Evolutionary conservation across 2,797 vertebrate species (phyloP).

Genomic region (Saguinus oedipus): DNA sequence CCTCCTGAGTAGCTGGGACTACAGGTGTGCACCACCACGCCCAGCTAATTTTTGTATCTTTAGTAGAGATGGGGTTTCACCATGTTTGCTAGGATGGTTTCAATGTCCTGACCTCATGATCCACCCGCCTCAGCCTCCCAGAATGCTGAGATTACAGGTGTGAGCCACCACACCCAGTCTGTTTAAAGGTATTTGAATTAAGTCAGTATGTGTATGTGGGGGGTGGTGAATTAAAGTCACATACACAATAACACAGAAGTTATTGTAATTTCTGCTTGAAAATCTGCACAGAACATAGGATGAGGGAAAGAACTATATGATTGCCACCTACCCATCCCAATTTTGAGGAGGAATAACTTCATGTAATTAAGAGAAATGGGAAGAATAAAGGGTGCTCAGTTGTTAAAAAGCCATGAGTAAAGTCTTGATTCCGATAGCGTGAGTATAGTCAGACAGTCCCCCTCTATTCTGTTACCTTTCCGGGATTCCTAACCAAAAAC

Average conservation of each 20-base stretch:
- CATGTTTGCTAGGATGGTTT: too few relatives aligned
- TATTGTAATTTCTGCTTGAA: slow-evolving; percentile 68
- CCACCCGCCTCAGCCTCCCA: too few relatives aligned
- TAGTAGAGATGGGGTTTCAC: too few relatives aligned
- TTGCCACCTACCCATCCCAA: not conserved
- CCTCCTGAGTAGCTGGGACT: too few relatives aligned
- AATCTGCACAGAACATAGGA: slow-evolving; percentile 65
- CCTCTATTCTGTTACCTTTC: not conserved
- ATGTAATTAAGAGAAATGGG: slow-evolving; percentile 14
- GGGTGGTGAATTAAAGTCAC: slow-evolving; percentile 69
- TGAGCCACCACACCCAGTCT: not conserved
- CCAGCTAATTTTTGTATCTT: too few relatives aligned
- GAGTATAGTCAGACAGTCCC: not conserved
- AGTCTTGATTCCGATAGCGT: not conserved
- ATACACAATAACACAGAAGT: not conserved
- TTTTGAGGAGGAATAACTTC: not conserved
- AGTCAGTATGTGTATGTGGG: slow-evolving; percentile 23
- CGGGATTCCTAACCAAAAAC: not conserved
- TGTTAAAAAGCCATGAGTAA: not conserved
- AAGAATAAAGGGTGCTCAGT: not conserved
- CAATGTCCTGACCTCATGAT: too few relatives aligned
- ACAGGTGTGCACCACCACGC: too few relatives aligned
- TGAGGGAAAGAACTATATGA: slow-evolving; percentile 16
- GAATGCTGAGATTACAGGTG: too few relatives aligned
- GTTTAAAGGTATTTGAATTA: slow-evolving; percentile 72